Evolutionary conservation across 2,888 invertebrate species (phyloP), one percentile per base, ranked within the genome.

Genomic region (Mythimna lalbum): DNA sequence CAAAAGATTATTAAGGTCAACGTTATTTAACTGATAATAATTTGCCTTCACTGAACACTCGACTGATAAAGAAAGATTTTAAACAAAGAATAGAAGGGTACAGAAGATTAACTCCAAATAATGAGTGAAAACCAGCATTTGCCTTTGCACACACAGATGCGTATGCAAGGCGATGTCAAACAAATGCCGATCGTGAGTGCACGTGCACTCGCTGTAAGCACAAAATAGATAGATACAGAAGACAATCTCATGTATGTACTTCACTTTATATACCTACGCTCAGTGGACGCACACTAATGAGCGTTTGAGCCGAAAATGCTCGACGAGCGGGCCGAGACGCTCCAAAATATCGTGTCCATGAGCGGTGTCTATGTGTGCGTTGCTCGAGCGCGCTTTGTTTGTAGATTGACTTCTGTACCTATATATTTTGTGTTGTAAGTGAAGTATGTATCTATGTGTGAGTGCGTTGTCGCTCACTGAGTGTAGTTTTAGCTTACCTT

Each of bases 1-100:
- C 90, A 91, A 90, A 91, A 93, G 90, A 90, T 88, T 92, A 93
- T 90, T 93, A 86, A 91, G 92, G 92, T 78, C 92, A 93, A 92
- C 82, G 91, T 81, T 87, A 91, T 90, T 89, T 73, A 91, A 86
- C 90, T 90, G 94, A 94, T 94, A 92, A 74, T 21, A 33, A 64
- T 79, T 79, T 80, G 87, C 95, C 95, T 95, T 95, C 92, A 93
- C 92, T 91, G 88, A 90, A 89, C 91, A 92, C 88, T 88, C 81
- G 89, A 90, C 91, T 88, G 92, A 91, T 93, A 92, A 86, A 76
- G 73, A 67, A 74, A 74, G 84, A 86, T 82, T 78, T 82, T 33
- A 68, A 84, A 83, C 86, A 73, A 9, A 31, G 21, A 31, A 47
- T 27, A 73, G 52, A 17, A 33, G 36, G 1, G 0, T 27, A 59